A percentile compares a stretch with the other conserved stretches of the same genome.
Conservation (phyloP, 1,140 invertebrate species). For the Diorhabda carinulata region DNA sequence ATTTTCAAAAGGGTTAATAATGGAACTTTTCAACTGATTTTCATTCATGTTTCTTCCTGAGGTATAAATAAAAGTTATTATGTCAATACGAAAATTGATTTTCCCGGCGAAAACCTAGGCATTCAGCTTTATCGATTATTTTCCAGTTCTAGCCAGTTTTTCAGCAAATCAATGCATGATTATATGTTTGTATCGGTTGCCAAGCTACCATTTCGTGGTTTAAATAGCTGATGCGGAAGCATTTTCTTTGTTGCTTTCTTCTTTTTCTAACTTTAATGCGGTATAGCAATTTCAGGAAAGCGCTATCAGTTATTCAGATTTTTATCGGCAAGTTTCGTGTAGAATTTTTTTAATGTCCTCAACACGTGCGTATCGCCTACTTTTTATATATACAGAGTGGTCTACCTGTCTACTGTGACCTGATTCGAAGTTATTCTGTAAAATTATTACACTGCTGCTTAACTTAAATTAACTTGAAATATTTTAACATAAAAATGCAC, state of each 20-base stretch:
- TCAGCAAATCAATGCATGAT: constrained; percentile 41
- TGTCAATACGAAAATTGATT: constrained; percentile 39
- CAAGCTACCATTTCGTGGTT: constrained; percentile 40
- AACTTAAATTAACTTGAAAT: too few relatives aligned
- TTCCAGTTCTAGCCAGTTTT: constrained; percentile 39
- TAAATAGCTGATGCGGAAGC: constrained; percentile 30
- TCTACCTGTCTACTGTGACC: neutral
- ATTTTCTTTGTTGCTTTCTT: constrained; percentile 30
- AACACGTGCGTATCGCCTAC: constrained; percentile 19
- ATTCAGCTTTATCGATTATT: constrained; percentile 43
- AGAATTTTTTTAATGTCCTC: constrained; percentile 21
- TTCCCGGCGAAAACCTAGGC: constrained; percentile 36
- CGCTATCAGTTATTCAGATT: constrained; percentile 26
- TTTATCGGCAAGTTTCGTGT: constrained; percentile 23
- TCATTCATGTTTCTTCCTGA: constrained; percentile 14
- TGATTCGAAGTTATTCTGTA: too few relatives aligned
- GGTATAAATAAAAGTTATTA: constrained; percentile 14
- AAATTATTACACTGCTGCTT: too few relatives aligned
- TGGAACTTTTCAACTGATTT: constrained; percentile 6
- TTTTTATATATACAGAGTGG: neutral
- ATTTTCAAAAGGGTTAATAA: neutral
- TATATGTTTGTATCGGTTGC: constrained; percentile 45
- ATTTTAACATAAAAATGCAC: too few relatives aligned
- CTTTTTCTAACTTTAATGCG: constrained; percentile 30
- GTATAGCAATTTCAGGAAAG: constrained; percentile 31